Conservation (phyloP, 1,140 invertebrate genomes). For the Mizuhopecten yessoensis region DNA sequence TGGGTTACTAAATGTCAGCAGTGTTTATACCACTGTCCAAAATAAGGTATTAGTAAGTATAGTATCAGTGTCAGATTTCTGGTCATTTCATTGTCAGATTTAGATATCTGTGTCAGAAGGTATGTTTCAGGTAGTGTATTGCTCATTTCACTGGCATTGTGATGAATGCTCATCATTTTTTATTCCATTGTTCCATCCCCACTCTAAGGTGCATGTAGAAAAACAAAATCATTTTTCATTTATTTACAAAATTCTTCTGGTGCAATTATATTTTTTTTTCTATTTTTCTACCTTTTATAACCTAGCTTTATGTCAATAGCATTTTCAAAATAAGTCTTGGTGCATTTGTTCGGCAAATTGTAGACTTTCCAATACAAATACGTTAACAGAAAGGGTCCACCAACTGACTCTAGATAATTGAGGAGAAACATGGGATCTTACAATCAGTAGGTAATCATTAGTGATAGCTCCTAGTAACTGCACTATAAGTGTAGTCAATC, state of each 20-base stretch:
- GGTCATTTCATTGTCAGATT: too few relatives aligned
- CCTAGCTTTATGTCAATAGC: not conserved
- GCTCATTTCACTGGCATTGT: not conserved
- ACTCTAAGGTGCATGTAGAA: not conserved
- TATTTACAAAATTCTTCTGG: not conserved
- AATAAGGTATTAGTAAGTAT: not conserved
- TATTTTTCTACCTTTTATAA: conserved; percentile 40
- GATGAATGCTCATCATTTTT: not conserved
- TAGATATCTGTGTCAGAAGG: not conserved
- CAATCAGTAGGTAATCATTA: too few relatives aligned
- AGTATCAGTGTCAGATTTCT: not conserved
- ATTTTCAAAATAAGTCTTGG: not conserved
- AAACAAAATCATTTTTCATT: not conserved
- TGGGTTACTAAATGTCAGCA: not conserved
- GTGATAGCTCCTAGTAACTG: too few relatives aligned
- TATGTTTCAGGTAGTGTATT: not conserved
- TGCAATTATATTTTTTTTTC: not conserved
- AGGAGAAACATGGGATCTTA: too few relatives aligned
- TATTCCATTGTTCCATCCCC: not conserved
- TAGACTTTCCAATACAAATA: too few relatives aligned
- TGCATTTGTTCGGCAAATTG: too few relatives aligned
- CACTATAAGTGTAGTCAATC: too few relatives aligned
- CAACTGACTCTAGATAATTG: too few relatives aligned
- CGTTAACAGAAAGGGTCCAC: too few relatives aligned
- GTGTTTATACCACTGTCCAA: not conserved